phyloP scores from a whole-genome alignment of 2,888 invertebrate species.

The Heliconius ethilla region DNA sequence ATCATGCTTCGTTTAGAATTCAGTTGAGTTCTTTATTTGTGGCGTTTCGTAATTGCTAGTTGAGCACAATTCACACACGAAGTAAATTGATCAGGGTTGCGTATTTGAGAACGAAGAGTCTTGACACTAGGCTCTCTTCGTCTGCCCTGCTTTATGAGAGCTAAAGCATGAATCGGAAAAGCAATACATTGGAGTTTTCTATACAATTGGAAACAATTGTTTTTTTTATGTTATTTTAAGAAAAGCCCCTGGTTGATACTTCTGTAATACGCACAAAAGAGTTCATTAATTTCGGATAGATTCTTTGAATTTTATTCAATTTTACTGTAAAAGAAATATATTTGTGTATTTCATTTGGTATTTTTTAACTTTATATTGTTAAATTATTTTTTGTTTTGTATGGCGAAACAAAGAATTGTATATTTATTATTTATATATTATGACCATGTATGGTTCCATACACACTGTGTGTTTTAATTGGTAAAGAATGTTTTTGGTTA shows the following conservation, averaged over 20 bases:
- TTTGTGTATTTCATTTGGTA: not conserved
- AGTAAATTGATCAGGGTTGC: too few species aligned
- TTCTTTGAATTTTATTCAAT: constrained; percentile 2
- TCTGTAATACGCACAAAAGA: constrained; percentile 13
- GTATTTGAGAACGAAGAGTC: too few species aligned
- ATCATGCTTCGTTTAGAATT: too few species aligned
- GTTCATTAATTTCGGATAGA: constrained; percentile 18
- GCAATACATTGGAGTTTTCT: not conserved
- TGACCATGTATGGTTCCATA: not conserved
- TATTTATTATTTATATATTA: not conserved
- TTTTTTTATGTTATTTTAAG: not conserved
- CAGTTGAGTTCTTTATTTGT: too few species aligned
- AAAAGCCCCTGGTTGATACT: not conserved
- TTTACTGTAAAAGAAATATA: not conserved
- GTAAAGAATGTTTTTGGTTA: not conserved
- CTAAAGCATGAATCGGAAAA: not conserved
- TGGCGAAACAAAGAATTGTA: not conserved
- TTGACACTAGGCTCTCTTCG: too few species aligned
- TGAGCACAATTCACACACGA: too few species aligned
- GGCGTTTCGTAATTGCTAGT: too few species aligned
- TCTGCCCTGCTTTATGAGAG: too few species aligned
- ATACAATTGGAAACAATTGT: not conserved
- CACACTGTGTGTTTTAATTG: not conserved
- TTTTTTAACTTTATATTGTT: not conserved
- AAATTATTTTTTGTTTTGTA: not conserved